Percentiles rank a stretch among this genome's conserved stretches.
These are phyloP conservation scores for Cactoblastis cactorum DNA, from an alignment of 2,888 invertebrate species.

Conservation along the genomic window DNA sequence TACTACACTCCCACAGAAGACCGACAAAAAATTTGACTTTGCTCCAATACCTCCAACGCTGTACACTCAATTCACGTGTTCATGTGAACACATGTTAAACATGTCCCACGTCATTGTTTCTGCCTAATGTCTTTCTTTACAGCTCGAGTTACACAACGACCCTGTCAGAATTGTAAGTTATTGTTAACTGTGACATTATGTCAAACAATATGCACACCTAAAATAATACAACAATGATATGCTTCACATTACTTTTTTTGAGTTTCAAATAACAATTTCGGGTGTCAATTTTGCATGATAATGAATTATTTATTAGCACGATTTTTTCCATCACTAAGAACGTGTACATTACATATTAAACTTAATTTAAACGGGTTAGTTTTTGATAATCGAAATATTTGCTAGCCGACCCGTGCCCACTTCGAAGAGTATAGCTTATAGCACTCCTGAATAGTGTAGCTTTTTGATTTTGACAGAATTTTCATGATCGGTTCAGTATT, in stretches of 20 bases:
- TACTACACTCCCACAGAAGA: no score
- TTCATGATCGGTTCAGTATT: no score
- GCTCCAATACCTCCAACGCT: background rate
- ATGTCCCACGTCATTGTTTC: background rate
- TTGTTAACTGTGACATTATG: background rate
- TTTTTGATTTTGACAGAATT: no score
- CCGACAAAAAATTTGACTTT: background rate
- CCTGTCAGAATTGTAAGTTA: background rate
- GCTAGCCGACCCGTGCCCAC: no score
- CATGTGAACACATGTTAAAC: background rate
- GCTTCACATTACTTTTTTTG: background rate
- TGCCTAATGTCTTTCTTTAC: constrained; percentile 6
- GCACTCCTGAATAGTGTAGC: no score
- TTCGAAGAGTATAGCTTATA: no score
- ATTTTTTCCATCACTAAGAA: no score
- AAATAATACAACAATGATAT: background rate
- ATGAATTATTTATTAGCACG: no score
- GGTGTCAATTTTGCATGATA: background rate
- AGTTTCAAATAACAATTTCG: background rate
- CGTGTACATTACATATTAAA: no score
- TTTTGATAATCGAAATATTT: no score
- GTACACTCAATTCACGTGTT: background rate
- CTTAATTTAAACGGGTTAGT: no score
- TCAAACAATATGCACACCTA: background rate
- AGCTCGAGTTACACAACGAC: constrained; percentile 1